Base-by-base conservation (phyloP, 1,140 invertebrate genomes). In the Papilio glaucus region DNA sequence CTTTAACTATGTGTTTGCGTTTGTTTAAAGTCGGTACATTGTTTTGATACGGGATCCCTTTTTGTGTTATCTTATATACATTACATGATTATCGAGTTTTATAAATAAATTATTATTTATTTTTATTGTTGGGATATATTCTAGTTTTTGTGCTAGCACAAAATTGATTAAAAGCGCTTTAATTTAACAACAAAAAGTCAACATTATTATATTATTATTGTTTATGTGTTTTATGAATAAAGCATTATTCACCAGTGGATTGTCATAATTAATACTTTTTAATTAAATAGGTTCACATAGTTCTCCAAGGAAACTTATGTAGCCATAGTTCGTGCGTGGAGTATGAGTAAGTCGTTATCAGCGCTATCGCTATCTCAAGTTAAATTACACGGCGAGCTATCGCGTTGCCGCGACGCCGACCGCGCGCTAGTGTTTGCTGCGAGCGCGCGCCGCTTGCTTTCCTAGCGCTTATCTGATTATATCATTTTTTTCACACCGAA, bases 281-380 rank as follows among this genome's bases (percentile, higher is more conserved):
- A 57, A 57, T 57, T 13, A 57, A 45, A 15, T 15, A 4, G 24
- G 49, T 57, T 24, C 10, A 13, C 0, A 57, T 57, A 13, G 49
- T 57, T 57, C 12, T 72, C 26, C 49, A 74, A 72, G 60, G 70
- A 73, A 63, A 67, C 37, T 61, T 72, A 71, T 76, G 71, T 74
- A 70, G 72, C 76, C 70, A 71, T 62, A 33, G 61, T 76, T 76
- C 63, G 74, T 71, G 69, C 63, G 75, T 80, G 77, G 77, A 76
- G 82, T 81, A 86, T 85, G 83, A 85, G 80, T 85, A 79, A 79
- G 75, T 72, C 74, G 81, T 93, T 93, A 93, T 93, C 90, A 90
- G 81, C 80, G 76, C 71, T 92, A 91, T 90, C 89, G 88, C 87
- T 92, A 92, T 92, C 90, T 90, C 78, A 84, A 86, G 82, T 88